Evolutionary conservation across 2,797 vertebrate species (phyloP), one percentile per base, ranked within the genome.

Genomic region (Peromyscus aztecus): DNA sequence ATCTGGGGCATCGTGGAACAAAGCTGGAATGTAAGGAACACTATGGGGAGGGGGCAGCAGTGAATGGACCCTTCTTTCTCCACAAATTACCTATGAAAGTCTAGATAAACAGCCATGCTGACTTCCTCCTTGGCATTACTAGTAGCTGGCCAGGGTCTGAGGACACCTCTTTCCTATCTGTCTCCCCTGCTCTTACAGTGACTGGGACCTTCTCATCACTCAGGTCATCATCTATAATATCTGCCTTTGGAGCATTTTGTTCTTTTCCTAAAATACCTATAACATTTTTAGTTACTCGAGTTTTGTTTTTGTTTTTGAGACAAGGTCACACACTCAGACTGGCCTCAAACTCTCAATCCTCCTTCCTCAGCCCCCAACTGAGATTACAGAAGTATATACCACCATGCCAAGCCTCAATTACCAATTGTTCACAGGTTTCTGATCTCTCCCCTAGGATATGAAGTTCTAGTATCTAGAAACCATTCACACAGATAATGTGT

Each of bases 31-130:
- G 80, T 91, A 96, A 89, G 92, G 76, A 96, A 93, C 31, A 59
- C 91, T 34, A 31, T 55, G 78, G 57, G 90, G 77, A 55, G 61
- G 85, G 85, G 95, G 94, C 69, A n/a, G 88, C 17, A 21, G 91
- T 65, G 52, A 96, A 96, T 92, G 90, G 59, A 89, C 82, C 95
- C 96, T 97, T 98, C 97, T 94, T 95, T 96, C 87, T 59, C 85
- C 91, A 93, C 83, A 97, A 96, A 97, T 77, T 92, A 86, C 95
- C 89, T 94, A 87, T 46, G 89, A 96, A 97, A 93, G 90, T 91
- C 87, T 94, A 97, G 95, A 96, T 94, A 95, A 97, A 95, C 23
- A 97, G 96, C 76, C 82, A 85, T 16, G 61, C 67, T 82, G 89
- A 94, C 83, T 91, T 97, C 89, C 75, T 92, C 80, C 90, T 90